phyloP scores from a whole-genome alignment of 2,797 vertebrate species.

The Alectoris magna region DNA sequence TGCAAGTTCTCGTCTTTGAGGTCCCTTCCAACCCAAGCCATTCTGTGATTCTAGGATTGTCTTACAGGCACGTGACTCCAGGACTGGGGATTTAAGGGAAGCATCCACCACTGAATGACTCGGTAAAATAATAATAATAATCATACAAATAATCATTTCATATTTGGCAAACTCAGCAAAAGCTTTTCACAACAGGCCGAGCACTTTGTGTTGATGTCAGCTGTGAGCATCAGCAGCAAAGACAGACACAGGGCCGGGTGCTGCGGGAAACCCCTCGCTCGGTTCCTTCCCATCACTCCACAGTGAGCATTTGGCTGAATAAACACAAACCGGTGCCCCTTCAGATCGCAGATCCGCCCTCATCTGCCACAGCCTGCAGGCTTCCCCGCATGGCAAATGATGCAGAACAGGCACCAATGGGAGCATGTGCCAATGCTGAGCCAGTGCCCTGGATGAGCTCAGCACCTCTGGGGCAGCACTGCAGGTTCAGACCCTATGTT shows the following conservation, averaged over 20 bases:
- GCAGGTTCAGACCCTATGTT: neutral
- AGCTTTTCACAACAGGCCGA: neutral
- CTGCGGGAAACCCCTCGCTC: neutral
- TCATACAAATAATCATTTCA: neutral
- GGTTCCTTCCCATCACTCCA: neutral
- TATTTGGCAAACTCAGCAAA: neutral
- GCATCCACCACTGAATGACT: neutral
- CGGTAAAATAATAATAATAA: neutral
- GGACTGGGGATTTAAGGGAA: neutral
- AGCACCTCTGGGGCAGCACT: neutral
- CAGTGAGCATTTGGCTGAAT: neutral
- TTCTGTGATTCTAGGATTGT: neutral
- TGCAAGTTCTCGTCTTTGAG: neutral
- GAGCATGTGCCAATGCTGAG: neutral
- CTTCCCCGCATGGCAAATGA: neutral
- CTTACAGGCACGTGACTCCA: neutral
- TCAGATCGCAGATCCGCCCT: neutral
- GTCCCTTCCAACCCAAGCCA: too few species aligned
- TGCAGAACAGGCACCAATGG: accelerated
- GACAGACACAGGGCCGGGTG: neutral
- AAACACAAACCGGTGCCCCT: neutral
- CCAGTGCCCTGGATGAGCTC: neutral
- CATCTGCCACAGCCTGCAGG: neutral
- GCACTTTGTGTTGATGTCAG: neutral
- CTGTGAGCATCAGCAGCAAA: neutral